Percentiles rank a stretch among this genome's conserved stretches.
These are phyloP conservation scores for Hydrolagus affinis DNA, from an alignment of 2,113 vertebrate species.

Conservation along the genomic window DNA sequence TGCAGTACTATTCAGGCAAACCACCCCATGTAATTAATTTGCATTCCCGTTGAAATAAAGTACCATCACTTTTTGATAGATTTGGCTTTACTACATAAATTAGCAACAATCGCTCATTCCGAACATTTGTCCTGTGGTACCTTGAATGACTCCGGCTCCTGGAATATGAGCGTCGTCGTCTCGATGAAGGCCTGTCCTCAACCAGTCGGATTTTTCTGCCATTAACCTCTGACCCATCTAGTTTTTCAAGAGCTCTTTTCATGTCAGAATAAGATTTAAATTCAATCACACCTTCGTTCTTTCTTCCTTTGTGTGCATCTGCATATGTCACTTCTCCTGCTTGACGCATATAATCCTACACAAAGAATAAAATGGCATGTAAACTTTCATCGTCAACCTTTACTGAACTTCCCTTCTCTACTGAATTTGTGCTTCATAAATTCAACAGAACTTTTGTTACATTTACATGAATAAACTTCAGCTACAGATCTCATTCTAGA, in stretches of 20 bases:
- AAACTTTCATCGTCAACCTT: background rate
- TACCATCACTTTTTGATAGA: no score
- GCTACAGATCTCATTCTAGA: background rate
- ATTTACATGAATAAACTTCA: background rate
- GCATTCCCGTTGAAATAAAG: no score
- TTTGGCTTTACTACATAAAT: no score
- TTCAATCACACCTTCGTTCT: conserved; percentile 93
- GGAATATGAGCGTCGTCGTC: conserved; percentile 79
- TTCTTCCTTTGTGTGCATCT: conserved; percentile 87
- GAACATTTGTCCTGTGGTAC: conserved; percentile 41
- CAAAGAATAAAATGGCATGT: background rate
- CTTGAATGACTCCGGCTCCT: conserved; percentile 83
- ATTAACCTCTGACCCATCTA: conserved; percentile 91
- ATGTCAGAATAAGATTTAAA: conserved; percentile 94
- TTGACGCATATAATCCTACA: conserved; percentile 95
- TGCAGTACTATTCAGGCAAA: no score
- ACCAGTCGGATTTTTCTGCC: conserved; percentile 91
- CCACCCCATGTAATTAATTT: no score
- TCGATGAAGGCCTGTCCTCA: conserved; percentile 83
- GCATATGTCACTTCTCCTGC: conserved; percentile 94
- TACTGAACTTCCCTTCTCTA: background rate
- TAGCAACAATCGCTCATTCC: no score
- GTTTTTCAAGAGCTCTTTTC: conserved; percentile 93
- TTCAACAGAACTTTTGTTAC: background rate
- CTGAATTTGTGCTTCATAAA: background rate